Percentiles rank a stretch among this genome's conserved stretches.
These are phyloP conservation scores for Liodrosophila aerea DNA, from an alignment of 2,888 invertebrate genomes.

Conservation along the genomic window DNA sequence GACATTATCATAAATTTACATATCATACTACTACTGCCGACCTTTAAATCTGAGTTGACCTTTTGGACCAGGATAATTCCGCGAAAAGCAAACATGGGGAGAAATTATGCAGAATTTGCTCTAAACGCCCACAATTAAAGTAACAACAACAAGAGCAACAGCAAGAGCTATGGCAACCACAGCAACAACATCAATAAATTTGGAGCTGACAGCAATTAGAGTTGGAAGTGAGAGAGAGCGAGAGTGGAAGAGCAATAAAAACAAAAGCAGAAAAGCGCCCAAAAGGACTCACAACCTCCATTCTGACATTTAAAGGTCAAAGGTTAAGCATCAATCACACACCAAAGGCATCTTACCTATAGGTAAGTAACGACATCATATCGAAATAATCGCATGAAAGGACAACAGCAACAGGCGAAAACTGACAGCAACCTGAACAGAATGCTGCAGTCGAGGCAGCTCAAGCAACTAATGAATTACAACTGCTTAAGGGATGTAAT, in stretches of 20 bases:
- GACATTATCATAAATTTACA: background rate
- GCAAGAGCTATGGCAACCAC: conserved; percentile 21
- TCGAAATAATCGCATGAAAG: conserved; percentile 31
- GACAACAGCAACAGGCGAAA: background rate
- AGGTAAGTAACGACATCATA: conserved; percentile 9
- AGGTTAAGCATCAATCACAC: conserved; percentile 66
- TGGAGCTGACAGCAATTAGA: conserved; percentile 42
- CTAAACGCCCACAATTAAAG: background rate
- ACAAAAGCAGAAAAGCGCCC: conserved; percentile 1
- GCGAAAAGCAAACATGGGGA: conserved; percentile 11
- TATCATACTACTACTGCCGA: too few species aligned
- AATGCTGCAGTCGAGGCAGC: too few species aligned
- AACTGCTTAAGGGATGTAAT: too few species aligned
- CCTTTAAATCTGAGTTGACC: background rate
- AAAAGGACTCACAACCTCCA: conserved; percentile 23
- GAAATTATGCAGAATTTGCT: background rate
- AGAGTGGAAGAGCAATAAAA: conserved; percentile 3
- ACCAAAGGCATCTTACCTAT: too few species aligned
- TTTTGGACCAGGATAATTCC: conserved; percentile 2
- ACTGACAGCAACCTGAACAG: background rate
- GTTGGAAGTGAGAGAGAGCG: conserved; percentile 31
- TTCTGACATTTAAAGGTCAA: conserved; percentile 73
- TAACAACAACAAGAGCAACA: conserved; percentile 10
- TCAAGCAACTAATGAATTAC: too few species aligned
- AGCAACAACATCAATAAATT: conserved; percentile 5